Conservation (phyloP, 2,797 vertebrate species). For the Tadarida brasiliensis region DNA sequence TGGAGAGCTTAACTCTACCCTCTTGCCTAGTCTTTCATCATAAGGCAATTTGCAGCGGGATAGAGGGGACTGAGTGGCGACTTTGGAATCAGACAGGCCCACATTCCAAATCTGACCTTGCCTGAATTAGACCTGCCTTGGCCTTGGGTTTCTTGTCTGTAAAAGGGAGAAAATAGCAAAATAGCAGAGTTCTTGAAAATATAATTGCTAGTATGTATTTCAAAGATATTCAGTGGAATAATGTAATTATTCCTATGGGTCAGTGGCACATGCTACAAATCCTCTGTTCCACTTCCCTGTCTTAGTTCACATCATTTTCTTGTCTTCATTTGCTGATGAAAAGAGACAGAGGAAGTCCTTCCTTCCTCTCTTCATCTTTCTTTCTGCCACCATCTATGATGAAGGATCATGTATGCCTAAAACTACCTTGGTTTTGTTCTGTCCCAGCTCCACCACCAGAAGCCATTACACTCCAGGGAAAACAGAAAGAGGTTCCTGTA, state of each 20-base stretch:
- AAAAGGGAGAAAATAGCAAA: background rate
- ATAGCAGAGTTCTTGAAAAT: background rate
- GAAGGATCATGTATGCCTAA: background rate
- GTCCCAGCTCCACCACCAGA: background rate
- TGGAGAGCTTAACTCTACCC: background rate
- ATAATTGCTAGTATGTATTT: background rate
- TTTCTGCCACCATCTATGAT: background rate
- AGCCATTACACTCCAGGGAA: background rate
- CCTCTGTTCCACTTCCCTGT: background rate
- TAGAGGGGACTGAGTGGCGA: background rate
- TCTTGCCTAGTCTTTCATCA: background rate
- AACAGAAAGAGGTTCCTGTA: background rate
- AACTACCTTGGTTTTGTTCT: background rate
- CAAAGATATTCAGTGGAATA: background rate
- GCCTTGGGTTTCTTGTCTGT: slow-evolving; percentile 3
- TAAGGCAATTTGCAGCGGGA: background rate
- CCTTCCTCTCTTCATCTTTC: background rate
- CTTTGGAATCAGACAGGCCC: background rate
- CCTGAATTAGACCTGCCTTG: background rate
- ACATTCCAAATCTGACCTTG: background rate
- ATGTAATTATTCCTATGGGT: background rate
- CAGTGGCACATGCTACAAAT: background rate
- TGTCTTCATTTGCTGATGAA: background rate
- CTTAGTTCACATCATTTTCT: background rate
- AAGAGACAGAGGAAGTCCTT: background rate